A percentile compares a stretch with the other conserved stretches of the same genome.
phyloP scores from a whole-genome alignment of 1,140 invertebrate genomes.

The Archivesica marissinica region DNA sequence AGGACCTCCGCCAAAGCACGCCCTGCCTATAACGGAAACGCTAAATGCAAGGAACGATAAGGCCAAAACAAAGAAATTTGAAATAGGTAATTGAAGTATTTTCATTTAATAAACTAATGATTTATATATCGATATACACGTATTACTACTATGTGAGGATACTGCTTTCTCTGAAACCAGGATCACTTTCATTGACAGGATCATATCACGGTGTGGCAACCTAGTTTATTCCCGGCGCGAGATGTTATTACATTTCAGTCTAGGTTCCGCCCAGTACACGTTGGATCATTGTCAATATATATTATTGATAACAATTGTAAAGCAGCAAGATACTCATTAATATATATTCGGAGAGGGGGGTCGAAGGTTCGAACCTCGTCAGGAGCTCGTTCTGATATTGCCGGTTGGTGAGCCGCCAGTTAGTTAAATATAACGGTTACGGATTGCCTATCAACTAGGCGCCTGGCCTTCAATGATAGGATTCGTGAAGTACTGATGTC shows the following conservation, averaged over 20 bases:
- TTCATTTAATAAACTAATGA: neutral
- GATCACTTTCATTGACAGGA: neutral
- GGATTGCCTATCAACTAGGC: too few relatives aligned
- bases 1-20: conserved; percentile 13
- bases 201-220: neutral
- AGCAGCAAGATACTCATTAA: too few relatives aligned
- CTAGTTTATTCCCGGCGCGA: neutral
- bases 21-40: neutral
- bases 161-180: neutral
- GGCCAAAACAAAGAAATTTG: conserved; percentile 43
- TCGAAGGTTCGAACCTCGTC: too few relatives aligned
- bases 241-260: neutral
- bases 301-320: too few relatives aligned
- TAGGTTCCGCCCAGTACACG: too few relatives aligned
- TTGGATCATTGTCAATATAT: too few relatives aligned
- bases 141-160: too few relatives aligned
- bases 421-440: too few relatives aligned
- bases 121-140: neutral
- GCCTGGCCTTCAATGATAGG: neutral
- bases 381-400: too few relatives aligned
- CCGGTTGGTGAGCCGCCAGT: too few relatives aligned
- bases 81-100: conserved; percentile 25
- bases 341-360: too few relatives aligned
- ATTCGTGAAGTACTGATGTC: neutral
- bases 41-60: conserved; percentile 12